These are phyloP conservation scores for Xenus cinereus DNA, from an alignment of 2,113 vertebrate species.

Conservation along the genomic window DNA sequence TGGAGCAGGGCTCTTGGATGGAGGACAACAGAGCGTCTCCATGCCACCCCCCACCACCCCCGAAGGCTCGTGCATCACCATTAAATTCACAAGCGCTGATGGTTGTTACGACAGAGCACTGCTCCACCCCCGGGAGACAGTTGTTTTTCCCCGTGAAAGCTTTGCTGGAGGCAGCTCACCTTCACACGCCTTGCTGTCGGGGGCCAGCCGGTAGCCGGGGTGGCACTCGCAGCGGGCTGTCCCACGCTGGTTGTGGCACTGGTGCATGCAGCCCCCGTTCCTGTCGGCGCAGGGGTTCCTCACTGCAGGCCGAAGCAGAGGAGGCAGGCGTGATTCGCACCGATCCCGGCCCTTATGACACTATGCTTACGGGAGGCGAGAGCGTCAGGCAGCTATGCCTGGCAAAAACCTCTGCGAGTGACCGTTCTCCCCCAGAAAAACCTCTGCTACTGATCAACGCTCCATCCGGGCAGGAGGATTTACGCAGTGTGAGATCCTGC, in stretches of 20 bases:
- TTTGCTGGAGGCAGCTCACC: constrained; percentile 59
- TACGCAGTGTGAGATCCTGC: accelerated
- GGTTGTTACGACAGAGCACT: accelerated
- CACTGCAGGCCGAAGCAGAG: constrained; percentile 56
- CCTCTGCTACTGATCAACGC: not conserved
- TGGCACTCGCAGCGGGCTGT: constrained; percentile 81
- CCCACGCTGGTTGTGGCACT: constrained; percentile 75
- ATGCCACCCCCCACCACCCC: not conserved
- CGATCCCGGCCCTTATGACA: accelerated
- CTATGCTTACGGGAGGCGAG: accelerated
- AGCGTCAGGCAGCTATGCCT: not conserved
- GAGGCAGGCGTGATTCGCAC: accelerated
- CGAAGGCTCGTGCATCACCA: accelerated
- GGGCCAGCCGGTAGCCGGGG: constrained; percentile 77
- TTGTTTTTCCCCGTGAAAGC: accelerated
- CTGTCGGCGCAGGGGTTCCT: constrained; percentile 77
- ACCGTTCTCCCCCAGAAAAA: not conserved
- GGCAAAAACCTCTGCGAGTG: accelerated
- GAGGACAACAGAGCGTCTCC: accelerated
- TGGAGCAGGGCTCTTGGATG: accelerated
- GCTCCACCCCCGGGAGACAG: accelerated
- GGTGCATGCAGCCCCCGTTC: constrained; percentile 90
- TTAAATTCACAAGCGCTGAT: accelerated
- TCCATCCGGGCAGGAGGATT: not conserved
- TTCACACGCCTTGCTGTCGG: constrained; percentile 81